Base-by-base conservation (phyloP, 64 coral and sea anemone species). In the Dendronephthya gigantea region DNA sequence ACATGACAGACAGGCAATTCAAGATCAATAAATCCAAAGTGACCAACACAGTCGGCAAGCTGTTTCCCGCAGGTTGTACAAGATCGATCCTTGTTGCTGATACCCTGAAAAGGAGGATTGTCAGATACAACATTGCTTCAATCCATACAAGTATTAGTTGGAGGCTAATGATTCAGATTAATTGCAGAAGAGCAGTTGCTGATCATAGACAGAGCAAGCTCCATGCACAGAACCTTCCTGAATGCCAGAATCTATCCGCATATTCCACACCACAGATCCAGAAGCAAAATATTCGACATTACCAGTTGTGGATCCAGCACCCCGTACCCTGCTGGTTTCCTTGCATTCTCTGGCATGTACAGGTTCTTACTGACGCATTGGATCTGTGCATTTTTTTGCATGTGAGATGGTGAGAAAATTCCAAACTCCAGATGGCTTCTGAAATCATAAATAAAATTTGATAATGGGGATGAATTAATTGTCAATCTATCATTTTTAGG, bases 381-480 rank as follows among this genome's bases (percentile, higher is more conserved):
- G 37, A 98, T 70, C 15, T 98, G 95, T 0, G 95, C 88, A 83
- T 93, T 93, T 30, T 91, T 87, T 28, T 93, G 92, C 87, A 98
- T 93, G 74, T 93, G 89, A 15, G 93, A 84, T 2, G 95, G 72
- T 0, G 95, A 93, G 83, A 98, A 98, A 51, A 93, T 52, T 36
- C 95, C 95, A 91, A 98, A 98, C 75, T 98, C 93, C 33, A 98
- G 89, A 92, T 98, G 95, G 82, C 95, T 98, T 98, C 95, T 98
- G 65, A 17, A 86, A 84, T 83, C 16, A 38, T 62, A 32, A 4
- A 79, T 79, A n/a, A n/a, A n/a, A n/a, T n/a, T n/a, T n/a, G n/a
- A n/a, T n/a, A n/a, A n/a, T n/a, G n/a, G n/a, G n/a, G n/a, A n/a
- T n/a, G n/a, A n/a, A n/a, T n/a, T n/a, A n/a, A n/a, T n/a, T n/a